Base-by-base conservation (phyloP, 2,888 invertebrate species). In the Dyspetes luteomarginatus region DNA sequence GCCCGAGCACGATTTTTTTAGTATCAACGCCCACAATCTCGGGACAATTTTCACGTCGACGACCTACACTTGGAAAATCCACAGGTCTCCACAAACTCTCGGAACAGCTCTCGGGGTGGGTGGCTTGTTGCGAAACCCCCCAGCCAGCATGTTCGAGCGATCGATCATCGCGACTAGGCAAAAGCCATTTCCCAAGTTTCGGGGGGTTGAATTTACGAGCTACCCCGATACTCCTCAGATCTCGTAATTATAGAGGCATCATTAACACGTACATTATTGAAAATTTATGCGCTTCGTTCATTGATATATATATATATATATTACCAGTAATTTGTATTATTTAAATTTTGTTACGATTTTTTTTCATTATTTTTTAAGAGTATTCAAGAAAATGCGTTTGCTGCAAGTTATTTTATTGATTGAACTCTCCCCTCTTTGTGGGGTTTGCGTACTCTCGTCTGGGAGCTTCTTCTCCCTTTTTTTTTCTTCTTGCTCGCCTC, bases 321-420 rank as follows among this genome's bases (percentile, higher is more conserved):
- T 30, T 15, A 3, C n/a, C n/a, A n/a, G n/a, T n/a, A n/a, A n/a
- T n/a, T n/a, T n/a, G n/a, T n/a, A n/a, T n/a, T n/a, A n/a, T n/a
- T n/a, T n/a, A n/a, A n/a, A n/a, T n/a, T n/a, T n/a, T n/a, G n/a
- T n/a, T n/a, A n/a, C n/a, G n/a, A 19, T 36, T 19, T 50, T 60
- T 45, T 22, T 22, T n/a, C 5, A 2, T 5, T 22, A 64, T 60
- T 22, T 58, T 48, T 48, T 26, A 48, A 3, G 4, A 9, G 26
- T 45, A 17, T 28, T 28, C 1, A 48, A 68, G 60, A 75, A 76
- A 75, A 76, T 64, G 60, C 68, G 52, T 73, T 90, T 88, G 88
- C 86, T 87, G 86, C 88, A 86, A 86, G 88, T 89, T 89, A 90
- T 91, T 90, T 90, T 91, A 91, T 90, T 89, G 90, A 90, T 90